A percentile compares a stretch with the other conserved stretches of the same genome.
Evolutionary conservation across 2,888 invertebrate species (phyloP).

Genomic region (Himalopsyche kuldschensis): DNA sequence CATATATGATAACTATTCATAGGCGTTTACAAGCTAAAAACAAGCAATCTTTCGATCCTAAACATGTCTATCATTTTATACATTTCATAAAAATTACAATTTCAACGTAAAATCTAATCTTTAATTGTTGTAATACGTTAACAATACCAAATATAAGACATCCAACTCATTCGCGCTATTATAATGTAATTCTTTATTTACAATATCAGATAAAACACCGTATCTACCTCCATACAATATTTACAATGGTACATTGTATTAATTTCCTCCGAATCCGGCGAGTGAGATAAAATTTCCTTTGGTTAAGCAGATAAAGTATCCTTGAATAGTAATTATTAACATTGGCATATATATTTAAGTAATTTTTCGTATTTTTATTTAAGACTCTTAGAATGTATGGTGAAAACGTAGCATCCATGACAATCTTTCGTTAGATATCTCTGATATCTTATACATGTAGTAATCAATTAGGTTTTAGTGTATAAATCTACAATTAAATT

Average conservation of each 20-base stretch:
- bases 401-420: too few species aligned
- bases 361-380: neutral
- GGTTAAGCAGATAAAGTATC: neutral
- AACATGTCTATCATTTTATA: neutral
- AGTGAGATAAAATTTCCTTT: neutral
- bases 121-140: neutral
- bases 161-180: neutral
- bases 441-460: too few species aligned
- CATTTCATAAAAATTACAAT: too few species aligned
- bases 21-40: neutral
- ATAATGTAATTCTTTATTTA: neutral
- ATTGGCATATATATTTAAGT: neutral
- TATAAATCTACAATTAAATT: too few species aligned
- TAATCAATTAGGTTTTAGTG: too few species aligned
- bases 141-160: neutral
- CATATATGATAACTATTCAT: neutral
- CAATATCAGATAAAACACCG: neutral
- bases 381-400: neutral
- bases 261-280: neutral
- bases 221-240: neutral
- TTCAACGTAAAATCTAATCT: too few species aligned
- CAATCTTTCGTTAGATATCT: too few species aligned
- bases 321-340: neutral
- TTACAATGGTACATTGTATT: neutral
- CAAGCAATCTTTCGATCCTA: neutral